A percentile compares a stretch with the other conserved stretches of the same genome.
These are phyloP conservation scores for Epinotia nisella DNA, from an alignment of 2,888 invertebrate species.

Conservation along the genomic window DNA sequence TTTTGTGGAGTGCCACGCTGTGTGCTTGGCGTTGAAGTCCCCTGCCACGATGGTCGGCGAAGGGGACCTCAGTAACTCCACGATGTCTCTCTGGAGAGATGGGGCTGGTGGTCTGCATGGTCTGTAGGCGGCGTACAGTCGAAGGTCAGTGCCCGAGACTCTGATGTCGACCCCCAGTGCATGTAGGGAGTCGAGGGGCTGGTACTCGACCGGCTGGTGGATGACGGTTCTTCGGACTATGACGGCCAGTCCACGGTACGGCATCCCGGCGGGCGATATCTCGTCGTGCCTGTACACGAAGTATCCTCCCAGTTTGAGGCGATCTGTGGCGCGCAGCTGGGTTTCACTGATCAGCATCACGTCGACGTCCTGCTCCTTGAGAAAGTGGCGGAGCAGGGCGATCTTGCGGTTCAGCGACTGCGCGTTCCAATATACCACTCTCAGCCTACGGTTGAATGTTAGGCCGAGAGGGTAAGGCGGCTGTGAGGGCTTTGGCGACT, in stretches of 20 bases:
- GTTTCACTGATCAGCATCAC: slow-evolving; percentile 21
- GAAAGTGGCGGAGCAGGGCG: slow-evolving; percentile 12
- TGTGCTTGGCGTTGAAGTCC: too few relatives aligned
- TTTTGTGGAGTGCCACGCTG: too few relatives aligned
- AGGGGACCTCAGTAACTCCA: too few relatives aligned
- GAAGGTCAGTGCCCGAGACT: neutral
- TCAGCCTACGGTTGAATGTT: neutral
- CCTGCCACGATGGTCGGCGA: too few relatives aligned
- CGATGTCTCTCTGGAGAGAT: slow-evolving; percentile 5
- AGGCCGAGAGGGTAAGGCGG: neutral
- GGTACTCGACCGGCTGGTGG: slow-evolving; percentile 32
- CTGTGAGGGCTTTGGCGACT: neutral
- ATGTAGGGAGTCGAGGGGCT: neutral
- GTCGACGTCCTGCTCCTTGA: slow-evolving; percentile 6
- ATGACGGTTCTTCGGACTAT: slow-evolving; percentile 32
- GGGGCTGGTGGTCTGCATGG: slow-evolving; percentile 4
- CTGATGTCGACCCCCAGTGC: slow-evolving; percentile 39
- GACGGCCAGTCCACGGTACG: slow-evolving; percentile 40
- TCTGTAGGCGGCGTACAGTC: slow-evolving; percentile 41
- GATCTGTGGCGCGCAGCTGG: neutral
- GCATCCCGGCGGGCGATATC: neutral
- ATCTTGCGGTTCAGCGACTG: slow-evolving; percentile 4
- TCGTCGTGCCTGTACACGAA: slow-evolving; percentile 5
- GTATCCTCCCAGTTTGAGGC: slow-evolving; percentile 14
- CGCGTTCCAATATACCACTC: slow-evolving; percentile 15